Conservation (phyloP, 2,113 vertebrate species). For the Anarrhichthys ocellatus region DNA sequence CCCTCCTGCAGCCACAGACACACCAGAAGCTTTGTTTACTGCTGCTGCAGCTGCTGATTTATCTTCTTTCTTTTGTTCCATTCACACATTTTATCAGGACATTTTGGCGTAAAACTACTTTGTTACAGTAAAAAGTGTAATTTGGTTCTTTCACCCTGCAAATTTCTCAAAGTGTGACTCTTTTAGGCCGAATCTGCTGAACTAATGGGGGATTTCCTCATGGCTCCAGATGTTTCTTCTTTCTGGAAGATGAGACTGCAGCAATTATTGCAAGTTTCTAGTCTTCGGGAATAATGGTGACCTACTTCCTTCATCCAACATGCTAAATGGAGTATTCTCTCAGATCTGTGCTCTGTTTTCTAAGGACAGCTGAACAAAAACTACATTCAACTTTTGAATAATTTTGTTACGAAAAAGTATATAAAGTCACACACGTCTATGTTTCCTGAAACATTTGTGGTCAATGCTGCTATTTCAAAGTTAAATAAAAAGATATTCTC, state of each 20-base stretch:
- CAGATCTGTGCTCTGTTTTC: constrained; percentile 6
- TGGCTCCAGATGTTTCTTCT: constrained; percentile 69
- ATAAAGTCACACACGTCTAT: neutral
- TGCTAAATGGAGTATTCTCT: constrained; percentile 15
- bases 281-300: constrained; percentile 26
- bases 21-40: neutral
- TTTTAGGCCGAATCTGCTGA: constrained; percentile 38
- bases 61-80: neutral
- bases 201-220: constrained; percentile 67
- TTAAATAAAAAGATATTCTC: neutral
- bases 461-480: neutral
- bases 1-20: neutral
- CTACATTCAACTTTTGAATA: neutral
- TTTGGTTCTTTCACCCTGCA: neutral
- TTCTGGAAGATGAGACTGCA: constrained; percentile 44
- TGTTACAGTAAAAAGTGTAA: neutral
- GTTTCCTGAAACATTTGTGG: neutral
- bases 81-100: neutral
- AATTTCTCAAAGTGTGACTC: constrained; percentile 5
- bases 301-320: constrained; percentile 50
- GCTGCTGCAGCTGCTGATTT: neutral
- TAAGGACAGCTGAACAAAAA: constrained; percentile 17
- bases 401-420: neutral
- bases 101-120: neutral
- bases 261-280: constrained; percentile 26